phyloP scores from a whole-genome alignment of 2,113 vertebrate species.

The Cairina moschata region DNA sequence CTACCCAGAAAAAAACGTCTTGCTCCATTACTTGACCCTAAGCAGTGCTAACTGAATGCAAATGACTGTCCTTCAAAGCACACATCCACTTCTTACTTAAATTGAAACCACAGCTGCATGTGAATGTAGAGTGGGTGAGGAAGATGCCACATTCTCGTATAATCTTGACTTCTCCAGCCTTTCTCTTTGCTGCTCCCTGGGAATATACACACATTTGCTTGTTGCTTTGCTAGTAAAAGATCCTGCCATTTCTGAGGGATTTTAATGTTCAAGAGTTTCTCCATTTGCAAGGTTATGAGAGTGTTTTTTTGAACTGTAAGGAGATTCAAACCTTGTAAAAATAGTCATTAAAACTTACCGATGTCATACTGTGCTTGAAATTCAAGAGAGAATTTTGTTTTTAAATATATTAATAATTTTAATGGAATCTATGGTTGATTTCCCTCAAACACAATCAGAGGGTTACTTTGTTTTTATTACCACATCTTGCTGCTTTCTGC shows the following conservation, averaged over 20 bases:
- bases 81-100: background rate
- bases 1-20: background rate
- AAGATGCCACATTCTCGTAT: fast-evolving
- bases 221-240: background rate
- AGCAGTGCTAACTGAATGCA: background rate
- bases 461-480: background rate
- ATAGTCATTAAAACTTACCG: background rate
- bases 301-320: background rate
- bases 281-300: background rate
- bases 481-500: background rate
- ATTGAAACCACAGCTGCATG: background rate
- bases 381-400: background rate
- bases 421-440: background rate
- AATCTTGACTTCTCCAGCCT: background rate
- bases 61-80: background rate
- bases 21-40: background rate
- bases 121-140: background rate
- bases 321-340: background rate
- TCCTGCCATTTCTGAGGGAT: background rate
- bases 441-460: background rate
- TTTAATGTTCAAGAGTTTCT: background rate
- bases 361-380: background rate
- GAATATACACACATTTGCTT: background rate
- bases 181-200: background rate
- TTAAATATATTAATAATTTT: background rate